Percentiles rank a stretch among this genome's conserved stretches.
Evolutionary conservation across 2,797 vertebrate genomes (phyloP).

Genomic region (Glyptemys insculpta): DNA sequence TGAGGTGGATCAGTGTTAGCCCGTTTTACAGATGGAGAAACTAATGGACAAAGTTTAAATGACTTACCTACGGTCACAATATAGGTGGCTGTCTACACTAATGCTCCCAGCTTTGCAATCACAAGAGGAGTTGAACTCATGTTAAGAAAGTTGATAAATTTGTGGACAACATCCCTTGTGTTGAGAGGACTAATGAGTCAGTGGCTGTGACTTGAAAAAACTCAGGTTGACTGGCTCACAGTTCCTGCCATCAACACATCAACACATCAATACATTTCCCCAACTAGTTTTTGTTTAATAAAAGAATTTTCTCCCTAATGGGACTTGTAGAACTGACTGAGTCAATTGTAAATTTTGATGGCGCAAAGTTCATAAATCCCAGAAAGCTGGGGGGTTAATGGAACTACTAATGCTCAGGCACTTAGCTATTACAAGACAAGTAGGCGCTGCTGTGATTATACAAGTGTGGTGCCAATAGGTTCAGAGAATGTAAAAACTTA

Average conservation of each 20-base stretch:
- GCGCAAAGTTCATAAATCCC: fast-evolving
- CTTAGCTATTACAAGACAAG: not conserved
- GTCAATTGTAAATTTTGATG: not conserved
- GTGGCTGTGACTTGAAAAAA: not conserved
- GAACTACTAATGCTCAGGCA: not conserved
- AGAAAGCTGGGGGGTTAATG: not conserved
- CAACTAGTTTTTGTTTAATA: not conserved
- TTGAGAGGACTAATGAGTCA: conserved; percentile 19
- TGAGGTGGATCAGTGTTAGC: conserved; percentile 21
- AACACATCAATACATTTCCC: not conserved
- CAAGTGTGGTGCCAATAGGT: not conserved
- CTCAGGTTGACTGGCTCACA: fast-evolving
- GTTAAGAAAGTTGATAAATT: conserved; percentile 14
- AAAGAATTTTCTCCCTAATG: not conserved
- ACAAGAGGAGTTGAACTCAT: not conserved
- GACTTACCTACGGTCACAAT: conserved; percentile 58
- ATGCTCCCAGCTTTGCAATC: not conserved
- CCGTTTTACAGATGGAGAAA: not conserved
- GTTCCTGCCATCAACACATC: not conserved
- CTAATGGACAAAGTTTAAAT: not conserved
- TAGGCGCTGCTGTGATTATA: fast-evolving
- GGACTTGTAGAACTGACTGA: not conserved
- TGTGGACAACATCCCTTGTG: not conserved
- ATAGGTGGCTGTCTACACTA: conserved; percentile 34
- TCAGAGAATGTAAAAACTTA: not conserved